Percentiles rank a stretch among this genome's conserved stretches.
Conservation (phyloP, 23 tunicate genomes). For the Halocynthia roretzi region DNA sequence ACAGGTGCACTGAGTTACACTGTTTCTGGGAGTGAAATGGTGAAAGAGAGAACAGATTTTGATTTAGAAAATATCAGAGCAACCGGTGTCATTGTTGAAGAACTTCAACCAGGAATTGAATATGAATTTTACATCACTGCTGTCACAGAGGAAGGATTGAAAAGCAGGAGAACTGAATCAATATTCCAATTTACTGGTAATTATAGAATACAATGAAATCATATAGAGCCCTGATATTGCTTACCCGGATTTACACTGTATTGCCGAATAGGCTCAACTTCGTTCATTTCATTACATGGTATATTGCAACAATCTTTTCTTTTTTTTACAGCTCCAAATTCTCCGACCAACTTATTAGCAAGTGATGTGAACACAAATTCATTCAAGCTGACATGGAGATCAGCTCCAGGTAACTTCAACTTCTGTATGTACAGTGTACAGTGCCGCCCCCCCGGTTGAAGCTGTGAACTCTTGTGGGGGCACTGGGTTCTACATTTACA, state of each 20-base stretch:
- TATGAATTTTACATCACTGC: slow-evolving; percentile 52
- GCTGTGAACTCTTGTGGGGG: too few relatives aligned
- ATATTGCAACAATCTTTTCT: neutral
- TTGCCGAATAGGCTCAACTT: too few relatives aligned
- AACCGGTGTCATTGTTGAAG: slow-evolving; percentile 15
- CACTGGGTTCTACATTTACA: too few relatives aligned
- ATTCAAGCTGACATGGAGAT: slow-evolving; percentile 24
- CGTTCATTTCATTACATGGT: too few relatives aligned
- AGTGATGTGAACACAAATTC: slow-evolving; percentile 12
- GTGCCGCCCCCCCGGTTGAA: too few relatives aligned
- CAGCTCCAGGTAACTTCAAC: slow-evolving; percentile 28
- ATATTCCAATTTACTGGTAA: slow-evolving; percentile 38
- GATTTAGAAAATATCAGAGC: too few relatives aligned
- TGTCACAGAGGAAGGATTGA: slow-evolving; percentile 31
- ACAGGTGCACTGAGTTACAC: too few relatives aligned
- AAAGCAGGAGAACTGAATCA: slow-evolving; percentile 34
- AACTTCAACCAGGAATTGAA: slow-evolving; percentile 44
- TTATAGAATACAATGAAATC: neutral
- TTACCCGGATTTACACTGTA: too few relatives aligned
- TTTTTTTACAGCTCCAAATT: slow-evolving; percentile 28
- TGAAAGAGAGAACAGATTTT: too few relatives aligned
- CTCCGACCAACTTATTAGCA: slow-evolving; percentile 11
- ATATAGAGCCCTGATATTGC: too few relatives aligned
- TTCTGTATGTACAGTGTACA: too few relatives aligned
- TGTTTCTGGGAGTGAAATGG: too few relatives aligned